phyloP scores from a whole-genome alignment of 2,113 vertebrate species.

The Ariopsis seemanni region DNA sequence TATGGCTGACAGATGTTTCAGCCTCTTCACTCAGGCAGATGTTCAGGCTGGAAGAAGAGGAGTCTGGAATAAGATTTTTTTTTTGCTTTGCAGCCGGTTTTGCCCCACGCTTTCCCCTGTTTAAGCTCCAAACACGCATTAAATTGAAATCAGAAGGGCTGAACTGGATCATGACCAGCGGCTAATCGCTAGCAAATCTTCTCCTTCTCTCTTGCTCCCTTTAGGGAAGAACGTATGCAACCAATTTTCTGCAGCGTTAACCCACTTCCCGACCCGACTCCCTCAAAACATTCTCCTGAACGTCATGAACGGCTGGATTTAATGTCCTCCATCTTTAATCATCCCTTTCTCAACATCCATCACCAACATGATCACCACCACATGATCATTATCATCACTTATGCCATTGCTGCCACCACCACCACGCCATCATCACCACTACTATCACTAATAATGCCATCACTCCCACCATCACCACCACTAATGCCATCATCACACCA shows the following conservation, averaged over 20 bases:
- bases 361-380: not conserved
- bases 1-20: conserved; percentile 36
- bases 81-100: conserved; percentile 36
- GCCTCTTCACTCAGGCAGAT: conserved; percentile 53
- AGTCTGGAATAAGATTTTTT: conserved; percentile 42
- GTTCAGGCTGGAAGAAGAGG: conserved; percentile 51
- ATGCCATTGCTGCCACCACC: not conserved
- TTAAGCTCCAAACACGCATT: conserved; percentile 69
- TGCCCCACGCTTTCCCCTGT: conserved; percentile 46
- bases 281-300: not conserved
- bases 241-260: conserved; percentile 46
- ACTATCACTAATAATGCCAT: not conserved
- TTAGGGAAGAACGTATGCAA: conserved; percentile 40
- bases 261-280: not conserved
- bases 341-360: not conserved
- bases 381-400: not conserved
- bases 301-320: not conserved
- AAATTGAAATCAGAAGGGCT: conserved; percentile 67
- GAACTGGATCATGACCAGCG: conserved; percentile 63
- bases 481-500: not conserved
- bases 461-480: not conserved
- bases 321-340: not conserved
- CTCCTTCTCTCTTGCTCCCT: conserved; percentile 33
- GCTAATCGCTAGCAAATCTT: conserved; percentile 67
- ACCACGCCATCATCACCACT: not conserved